Conservation (phyloP, 2,888 invertebrate species). For the Ennomos fuscantarius region DNA sequence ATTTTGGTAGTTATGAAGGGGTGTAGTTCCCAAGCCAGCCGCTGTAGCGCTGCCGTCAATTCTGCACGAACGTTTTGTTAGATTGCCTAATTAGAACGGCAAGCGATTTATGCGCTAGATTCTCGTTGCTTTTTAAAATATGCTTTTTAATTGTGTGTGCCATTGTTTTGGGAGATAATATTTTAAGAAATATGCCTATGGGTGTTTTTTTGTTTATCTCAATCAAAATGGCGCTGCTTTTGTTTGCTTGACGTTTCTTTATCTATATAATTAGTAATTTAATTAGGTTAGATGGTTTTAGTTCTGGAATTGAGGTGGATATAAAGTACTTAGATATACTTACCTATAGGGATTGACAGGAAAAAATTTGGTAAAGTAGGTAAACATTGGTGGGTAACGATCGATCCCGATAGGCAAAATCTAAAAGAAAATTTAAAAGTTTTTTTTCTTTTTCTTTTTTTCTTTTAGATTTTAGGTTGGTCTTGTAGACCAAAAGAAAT, state of each 20-base stretch:
- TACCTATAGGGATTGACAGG: too few relatives aligned
- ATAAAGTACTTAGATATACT: too few relatives aligned
- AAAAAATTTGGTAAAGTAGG: too few relatives aligned
- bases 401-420: too few relatives aligned
- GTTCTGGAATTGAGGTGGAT: too few relatives aligned
- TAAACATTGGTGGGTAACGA: too few relatives aligned
- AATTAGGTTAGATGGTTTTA: too few relatives aligned
- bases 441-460: too few relatives aligned
- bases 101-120: constrained; percentile 38
- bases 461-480: too few relatives aligned
- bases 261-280: too few relatives aligned
- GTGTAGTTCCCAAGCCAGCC: constrained; percentile 45
- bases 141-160: constrained; percentile 31
- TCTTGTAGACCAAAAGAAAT: too few relatives aligned
- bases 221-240: not conserved
- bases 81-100: constrained; percentile 49
- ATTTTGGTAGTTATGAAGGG: constrained; percentile 53
- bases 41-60: constrained; percentile 57
- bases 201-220: not conserved
- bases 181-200: constrained; percentile 27
- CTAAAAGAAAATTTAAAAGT: too few relatives aligned
- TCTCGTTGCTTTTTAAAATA: constrained; percentile 18
- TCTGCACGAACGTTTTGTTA: constrained; percentile 48
- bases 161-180: constrained; percentile 35
- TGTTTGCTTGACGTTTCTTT: not conserved